A percentile compares a stretch with the other conserved stretches of the same genome.
phyloP scores from a whole-genome alignment of 1,140 invertebrate genomes.

The Calephelis nemesis region DNA sequence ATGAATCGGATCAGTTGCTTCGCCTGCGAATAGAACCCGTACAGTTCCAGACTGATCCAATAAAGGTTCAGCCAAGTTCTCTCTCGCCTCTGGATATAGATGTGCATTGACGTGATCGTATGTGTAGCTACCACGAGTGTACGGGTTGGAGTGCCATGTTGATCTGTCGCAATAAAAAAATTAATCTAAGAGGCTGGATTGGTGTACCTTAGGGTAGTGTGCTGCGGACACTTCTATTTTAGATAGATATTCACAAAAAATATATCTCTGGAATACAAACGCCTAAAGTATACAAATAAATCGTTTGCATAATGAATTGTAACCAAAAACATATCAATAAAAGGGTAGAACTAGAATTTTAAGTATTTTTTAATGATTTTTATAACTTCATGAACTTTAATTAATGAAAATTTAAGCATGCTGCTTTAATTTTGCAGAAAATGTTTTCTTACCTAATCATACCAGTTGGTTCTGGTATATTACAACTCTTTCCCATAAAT shows the following conservation, averaged over 20 bases:
- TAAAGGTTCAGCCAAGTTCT: slow-evolving; percentile 27
- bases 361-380: no score
- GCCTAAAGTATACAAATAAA: no score
- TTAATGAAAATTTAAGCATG: no score
- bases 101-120: slow-evolving; percentile 30
- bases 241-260: no score
- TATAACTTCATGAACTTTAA: no score
- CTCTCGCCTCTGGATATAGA: slow-evolving; percentile 25
- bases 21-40: slow-evolving; percentile 39
- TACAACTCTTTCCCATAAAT: slow-evolving; percentile 28
- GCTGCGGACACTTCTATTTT: neutral
- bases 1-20: slow-evolving; percentile 79
- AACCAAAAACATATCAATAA: no score
- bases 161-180: slow-evolving; percentile 28
- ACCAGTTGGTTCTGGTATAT: slow-evolving; percentile 28
- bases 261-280: no score
- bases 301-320: no score
- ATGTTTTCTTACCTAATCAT: slow-evolving; percentile 27
- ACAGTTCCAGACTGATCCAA: slow-evolving; percentile 31
- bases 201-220: neutral
- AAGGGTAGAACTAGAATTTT: no score
- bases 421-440: no score
- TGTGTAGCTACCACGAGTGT: slow-evolving; percentile 38
- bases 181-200: neutral
- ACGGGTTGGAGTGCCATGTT: slow-evolving; percentile 37